A percentile compares a stretch with the other conserved stretches of the same genome.
phyloP scores from a whole-genome alignment of 1,140 invertebrate genomes.

The Rhopalosiphum maidis region DNA sequence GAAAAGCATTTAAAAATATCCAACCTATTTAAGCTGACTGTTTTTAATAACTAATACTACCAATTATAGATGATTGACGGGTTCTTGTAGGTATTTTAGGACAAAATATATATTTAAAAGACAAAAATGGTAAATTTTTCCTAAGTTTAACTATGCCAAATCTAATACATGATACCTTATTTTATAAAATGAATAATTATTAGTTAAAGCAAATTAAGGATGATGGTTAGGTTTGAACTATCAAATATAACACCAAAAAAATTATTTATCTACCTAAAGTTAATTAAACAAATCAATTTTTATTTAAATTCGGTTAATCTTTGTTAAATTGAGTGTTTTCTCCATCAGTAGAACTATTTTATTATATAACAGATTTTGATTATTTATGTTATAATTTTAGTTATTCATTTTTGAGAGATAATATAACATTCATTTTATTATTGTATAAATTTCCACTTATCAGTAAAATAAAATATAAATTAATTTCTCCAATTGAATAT shows the following conservation, averaged over 20 bases:
- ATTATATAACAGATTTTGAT: neutral
- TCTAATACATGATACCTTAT: neutral
- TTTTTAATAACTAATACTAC: neutral
- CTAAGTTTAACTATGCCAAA: neutral
- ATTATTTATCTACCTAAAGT: neutral
- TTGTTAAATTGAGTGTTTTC: neutral
- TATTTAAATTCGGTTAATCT: too few species aligned
- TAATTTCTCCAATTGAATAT: neutral
- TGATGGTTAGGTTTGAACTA: neutral
- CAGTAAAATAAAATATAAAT: neutral
- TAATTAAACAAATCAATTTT: too few species aligned
- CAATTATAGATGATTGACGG: neutral
- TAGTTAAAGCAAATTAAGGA: neutral
- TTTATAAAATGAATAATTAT: neutral
- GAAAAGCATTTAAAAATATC: neutral
- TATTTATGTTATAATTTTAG: neutral
- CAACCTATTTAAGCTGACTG: neutral
- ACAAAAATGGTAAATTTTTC: too few species aligned
- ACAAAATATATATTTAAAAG: too few species aligned
- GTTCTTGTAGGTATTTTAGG: neutral
- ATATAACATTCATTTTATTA: neutral
- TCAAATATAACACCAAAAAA: neutral
- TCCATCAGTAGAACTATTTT: neutral
- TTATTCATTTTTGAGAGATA: neutral
- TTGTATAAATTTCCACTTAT: neutral